Percentiles rank a stretch among this genome's conserved stretches.
phyloP scores from a whole-genome alignment of 2,797 vertebrate genomes.

The Percopsis omiscomaycus region DNA sequence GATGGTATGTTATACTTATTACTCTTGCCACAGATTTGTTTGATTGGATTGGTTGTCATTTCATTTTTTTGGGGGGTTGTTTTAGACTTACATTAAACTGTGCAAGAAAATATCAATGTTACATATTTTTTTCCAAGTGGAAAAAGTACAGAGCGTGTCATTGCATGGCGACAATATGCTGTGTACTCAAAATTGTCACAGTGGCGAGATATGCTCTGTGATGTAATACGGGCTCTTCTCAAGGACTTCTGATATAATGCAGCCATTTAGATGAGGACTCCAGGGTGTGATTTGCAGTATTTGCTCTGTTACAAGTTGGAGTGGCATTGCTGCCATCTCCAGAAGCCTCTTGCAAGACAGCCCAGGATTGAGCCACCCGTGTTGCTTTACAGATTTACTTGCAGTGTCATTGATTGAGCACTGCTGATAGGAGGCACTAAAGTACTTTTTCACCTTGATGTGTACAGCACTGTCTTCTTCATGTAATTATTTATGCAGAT shows the following conservation, averaged over 20 bases:
- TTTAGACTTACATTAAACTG: conserved; percentile 48
- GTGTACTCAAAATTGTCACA: conserved; percentile 46
- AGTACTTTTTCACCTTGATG: conserved; percentile 68
- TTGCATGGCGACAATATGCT: conserved; percentile 56
- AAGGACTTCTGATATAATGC: conserved; percentile 47
- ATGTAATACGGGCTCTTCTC: conserved; percentile 36
- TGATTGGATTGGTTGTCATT: conserved; percentile 70
- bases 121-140: conserved; percentile 54
- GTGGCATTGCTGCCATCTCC: conserved; percentile 54
- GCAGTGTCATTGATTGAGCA: conserved; percentile 47
- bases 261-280: conserved; percentile 46
- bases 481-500: conserved; percentile 80
- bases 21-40: conserved; percentile 70
- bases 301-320: conserved; percentile 47
- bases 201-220: conserved; percentile 40
- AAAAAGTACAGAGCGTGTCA: conserved; percentile 57
- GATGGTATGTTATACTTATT: conserved; percentile 75
- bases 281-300: conserved; percentile 35
- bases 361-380: conserved; percentile 42
- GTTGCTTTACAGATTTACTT: conserved; percentile 55
- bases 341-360: conserved; percentile 41
- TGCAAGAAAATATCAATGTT: conserved; percentile 58
- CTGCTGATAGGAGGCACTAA: conserved; percentile 53
- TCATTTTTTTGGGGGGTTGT: conserved; percentile 56
- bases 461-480: conserved; percentile 80